phyloP scores from a whole-genome alignment of 2,113 vertebrate species.

The Ia io region DNA sequence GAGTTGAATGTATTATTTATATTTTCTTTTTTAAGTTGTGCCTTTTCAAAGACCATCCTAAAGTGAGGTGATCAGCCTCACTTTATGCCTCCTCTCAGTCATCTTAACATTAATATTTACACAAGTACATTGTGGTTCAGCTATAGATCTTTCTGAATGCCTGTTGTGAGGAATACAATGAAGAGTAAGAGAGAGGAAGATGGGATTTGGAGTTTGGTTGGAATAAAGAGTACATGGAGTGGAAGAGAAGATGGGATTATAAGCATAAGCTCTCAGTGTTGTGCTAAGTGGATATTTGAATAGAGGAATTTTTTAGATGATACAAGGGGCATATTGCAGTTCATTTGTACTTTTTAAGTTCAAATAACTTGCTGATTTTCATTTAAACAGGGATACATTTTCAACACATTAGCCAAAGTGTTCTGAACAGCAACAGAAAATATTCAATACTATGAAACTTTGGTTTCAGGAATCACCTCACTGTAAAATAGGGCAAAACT shows the following conservation, averaged over 20 bases:
- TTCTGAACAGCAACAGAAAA: not conserved
- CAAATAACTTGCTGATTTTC: not conserved
- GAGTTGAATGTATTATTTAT: not conserved
- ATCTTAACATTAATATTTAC: not conserved
- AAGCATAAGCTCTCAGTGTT: not conserved
- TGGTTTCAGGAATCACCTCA: not conserved
- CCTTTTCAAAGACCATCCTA: not conserved
- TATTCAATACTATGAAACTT: not conserved
- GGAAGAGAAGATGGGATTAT: not conserved
- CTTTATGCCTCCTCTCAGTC: not conserved
- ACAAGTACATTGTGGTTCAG: not conserved
- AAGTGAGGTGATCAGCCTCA: not conserved
- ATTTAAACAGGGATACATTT: not conserved
- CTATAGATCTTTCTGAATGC: not conserved
- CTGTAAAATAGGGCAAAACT: conserved; percentile 1
- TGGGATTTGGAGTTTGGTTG: not conserved
- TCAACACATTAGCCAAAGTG: not conserved
- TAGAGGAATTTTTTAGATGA: not conserved
- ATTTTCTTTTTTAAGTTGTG: not conserved
- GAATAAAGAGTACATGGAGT: not conserved
- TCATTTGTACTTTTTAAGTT: not conserved
- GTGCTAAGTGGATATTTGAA: not conserved
- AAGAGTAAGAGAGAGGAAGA: not conserved
- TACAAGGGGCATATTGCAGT: not conserved
- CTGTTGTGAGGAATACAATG: not conserved